Conservation (phyloP, 2,797 vertebrate genomes). For the Emys orbicularis region DNA sequence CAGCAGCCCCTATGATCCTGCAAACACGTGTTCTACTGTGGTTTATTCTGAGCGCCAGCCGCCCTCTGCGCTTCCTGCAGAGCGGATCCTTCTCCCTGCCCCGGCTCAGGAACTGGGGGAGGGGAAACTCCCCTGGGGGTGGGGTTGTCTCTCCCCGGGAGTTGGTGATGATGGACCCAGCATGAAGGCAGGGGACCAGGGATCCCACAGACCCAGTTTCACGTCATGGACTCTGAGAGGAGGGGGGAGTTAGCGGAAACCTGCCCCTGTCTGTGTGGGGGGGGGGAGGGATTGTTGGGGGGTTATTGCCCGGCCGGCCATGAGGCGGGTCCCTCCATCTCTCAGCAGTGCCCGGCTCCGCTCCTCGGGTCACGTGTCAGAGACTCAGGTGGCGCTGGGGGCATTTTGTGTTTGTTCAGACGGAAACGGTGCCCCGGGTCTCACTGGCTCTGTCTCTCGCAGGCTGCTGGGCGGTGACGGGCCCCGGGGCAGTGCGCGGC, state of each 20-base stretch:
- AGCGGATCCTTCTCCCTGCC: background rate
- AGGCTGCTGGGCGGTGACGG: background rate
- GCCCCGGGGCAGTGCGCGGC: fast-evolving
- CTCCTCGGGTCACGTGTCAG: fast-evolving
- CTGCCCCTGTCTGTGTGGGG: too few species aligned
- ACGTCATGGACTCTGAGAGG: too few species aligned
- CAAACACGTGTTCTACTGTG: background rate
- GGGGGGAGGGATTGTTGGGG: background rate
- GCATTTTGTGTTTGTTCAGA: background rate
- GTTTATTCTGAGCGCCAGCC: background rate
- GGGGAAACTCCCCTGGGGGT: background rate
- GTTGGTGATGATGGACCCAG: too few species aligned
- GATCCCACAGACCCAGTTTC: background rate
- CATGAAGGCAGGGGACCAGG: too few species aligned
- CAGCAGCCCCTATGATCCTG: background rate
- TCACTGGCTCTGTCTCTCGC: background rate
- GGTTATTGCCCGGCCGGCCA: background rate
- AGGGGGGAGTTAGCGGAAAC: fast-evolving
- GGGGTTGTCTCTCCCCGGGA: background rate
- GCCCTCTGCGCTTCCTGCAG: background rate
- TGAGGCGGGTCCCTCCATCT: background rate
- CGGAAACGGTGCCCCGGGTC: background rate
- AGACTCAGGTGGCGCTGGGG: background rate
- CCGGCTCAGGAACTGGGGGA: fast-evolving
- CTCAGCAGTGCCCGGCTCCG: background rate